Evolutionary conservation across 2,888 invertebrate species (phyloP), one percentile per base, ranked within the genome.

Genomic region (Pycnomerus fuliginosus): DNA sequence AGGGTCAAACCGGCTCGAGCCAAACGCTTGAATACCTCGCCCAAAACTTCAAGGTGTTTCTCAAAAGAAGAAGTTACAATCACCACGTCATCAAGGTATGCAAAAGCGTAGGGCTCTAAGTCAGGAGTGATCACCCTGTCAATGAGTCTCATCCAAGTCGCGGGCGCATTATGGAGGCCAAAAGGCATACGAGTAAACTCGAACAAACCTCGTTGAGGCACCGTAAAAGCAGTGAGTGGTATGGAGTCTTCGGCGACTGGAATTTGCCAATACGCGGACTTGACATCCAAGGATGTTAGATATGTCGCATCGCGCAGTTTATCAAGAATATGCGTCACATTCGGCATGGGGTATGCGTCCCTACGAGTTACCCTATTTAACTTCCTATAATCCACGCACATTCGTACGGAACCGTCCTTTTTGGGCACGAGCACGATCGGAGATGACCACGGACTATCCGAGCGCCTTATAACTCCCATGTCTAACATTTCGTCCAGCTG

Each of bases 381-480:
- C 20, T 20, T 20, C 5, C 20, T 5, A 20, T 20, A 20, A 20
- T 20, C 20, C 20, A 20, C 20, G 20, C 20, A 20, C 4, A 20
- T 7, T 7, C 20, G 20, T 7, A 7, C 4, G 7, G 20, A 20
- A 20, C 8, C 8, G 7, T 20, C 20, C 20, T 20, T 20, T 7
- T 20, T 20, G n/a, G 42, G 45, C 1, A 67, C 64, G n/a, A 72
- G 34, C 0, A 48, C 16, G 1, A 48, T 29, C 4, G 50, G 52
- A 1, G 39, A 45, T 11, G 1, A 67, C 64, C 65, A 72, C 0
- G 70, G 66, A 13, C 52, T 52, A 8, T 32, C 31, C 0, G 56
- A 56, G 2, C 47, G 48, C 15, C 61, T 58, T 5, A 61, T 43
- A 50, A 61, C 5, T 38, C 45, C 5, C 53, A 60, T 10, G 29